These are phyloP conservation scores for Drosophila mayri DNA, from an alignment of 1,140 invertebrate species.

Conservation along the genomic window DNA sequence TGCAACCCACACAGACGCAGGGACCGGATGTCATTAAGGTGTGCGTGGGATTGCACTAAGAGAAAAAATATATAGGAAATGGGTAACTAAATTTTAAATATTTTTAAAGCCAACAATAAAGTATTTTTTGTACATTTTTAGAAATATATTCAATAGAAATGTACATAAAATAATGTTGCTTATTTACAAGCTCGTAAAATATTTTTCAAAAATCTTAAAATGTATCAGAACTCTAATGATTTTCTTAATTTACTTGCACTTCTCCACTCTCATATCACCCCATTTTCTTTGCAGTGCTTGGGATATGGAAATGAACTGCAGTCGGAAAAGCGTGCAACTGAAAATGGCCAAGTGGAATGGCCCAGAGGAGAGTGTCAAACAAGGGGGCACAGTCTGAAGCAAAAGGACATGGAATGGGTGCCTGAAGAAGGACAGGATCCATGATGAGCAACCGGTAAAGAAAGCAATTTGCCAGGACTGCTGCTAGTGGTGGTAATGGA, in stretches of 20 bases:
- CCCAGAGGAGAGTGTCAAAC: constrained; percentile 31
- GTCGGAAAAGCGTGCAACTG: constrained; percentile 55
- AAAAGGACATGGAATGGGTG: constrained; percentile 1
- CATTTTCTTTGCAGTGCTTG: constrained; percentile 11
- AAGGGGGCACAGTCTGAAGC: neutral
- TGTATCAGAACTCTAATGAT: neutral
- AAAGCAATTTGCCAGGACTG: constrained; percentile 74
- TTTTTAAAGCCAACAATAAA: neutral
- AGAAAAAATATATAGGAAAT: neutral
- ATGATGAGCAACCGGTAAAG: constrained; percentile 66
- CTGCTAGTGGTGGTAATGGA: neutral
- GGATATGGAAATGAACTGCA: constrained; percentile 70
- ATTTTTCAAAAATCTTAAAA: no score
- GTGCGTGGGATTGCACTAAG: constrained; percentile 21
- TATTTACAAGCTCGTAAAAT: neutral
- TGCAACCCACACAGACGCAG: constrained; percentile 28
- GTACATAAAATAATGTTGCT: neutral
- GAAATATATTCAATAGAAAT: neutral
- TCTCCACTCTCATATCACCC: neutral
- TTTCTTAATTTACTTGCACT: neutral
- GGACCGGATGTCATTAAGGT: constrained; percentile 75
- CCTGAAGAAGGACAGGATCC: neutral
- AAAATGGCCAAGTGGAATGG: constrained; percentile 52
- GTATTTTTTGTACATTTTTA: neutral
- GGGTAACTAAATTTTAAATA: neutral